Evolutionary conservation across 2,113 vertebrate species (phyloP).

Genomic region (Pygoscelis antarcticus): DNA sequence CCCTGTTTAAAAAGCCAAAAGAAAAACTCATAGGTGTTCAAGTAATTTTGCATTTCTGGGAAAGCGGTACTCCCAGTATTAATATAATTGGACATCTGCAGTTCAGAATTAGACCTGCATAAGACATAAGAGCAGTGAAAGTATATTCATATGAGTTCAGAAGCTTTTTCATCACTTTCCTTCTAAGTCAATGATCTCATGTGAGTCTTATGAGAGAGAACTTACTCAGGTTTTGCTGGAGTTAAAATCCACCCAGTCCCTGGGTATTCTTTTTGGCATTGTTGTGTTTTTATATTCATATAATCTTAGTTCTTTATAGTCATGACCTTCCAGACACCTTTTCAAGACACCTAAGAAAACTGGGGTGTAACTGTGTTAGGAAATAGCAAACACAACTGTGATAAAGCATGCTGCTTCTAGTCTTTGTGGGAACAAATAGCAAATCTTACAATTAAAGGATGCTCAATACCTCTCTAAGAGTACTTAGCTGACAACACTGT

Average conservation of each 20-base stretch:
- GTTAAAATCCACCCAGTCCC: not conserved
- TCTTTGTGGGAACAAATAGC: not conserved
- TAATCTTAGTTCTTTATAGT: not conserved
- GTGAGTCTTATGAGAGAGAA: not conserved
- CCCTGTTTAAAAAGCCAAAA: not conserved
- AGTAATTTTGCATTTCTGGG: not conserved
- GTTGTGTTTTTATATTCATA: not conserved
- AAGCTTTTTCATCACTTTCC: not conserved
- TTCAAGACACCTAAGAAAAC: not conserved
- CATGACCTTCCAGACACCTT: not conserved
- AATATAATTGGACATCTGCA: not conserved
- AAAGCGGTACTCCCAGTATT: accelerated
- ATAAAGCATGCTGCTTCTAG: not conserved
- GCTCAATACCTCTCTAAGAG: not conserved
- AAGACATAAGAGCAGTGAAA: not conserved
- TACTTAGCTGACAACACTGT: not conserved
- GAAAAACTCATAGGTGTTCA: not conserved
- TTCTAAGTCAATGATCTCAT: not conserved
- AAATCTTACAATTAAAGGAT: not conserved
- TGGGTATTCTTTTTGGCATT: not conserved
- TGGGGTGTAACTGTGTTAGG: not conserved
- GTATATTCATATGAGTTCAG: not conserved
- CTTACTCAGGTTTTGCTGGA: not conserved
- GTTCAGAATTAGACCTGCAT: not conserved
- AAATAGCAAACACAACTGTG: not conserved